Evolutionary conservation across 2,797 vertebrate species (phyloP).

Genomic region (Sebastes ruberrimus): DNA sequence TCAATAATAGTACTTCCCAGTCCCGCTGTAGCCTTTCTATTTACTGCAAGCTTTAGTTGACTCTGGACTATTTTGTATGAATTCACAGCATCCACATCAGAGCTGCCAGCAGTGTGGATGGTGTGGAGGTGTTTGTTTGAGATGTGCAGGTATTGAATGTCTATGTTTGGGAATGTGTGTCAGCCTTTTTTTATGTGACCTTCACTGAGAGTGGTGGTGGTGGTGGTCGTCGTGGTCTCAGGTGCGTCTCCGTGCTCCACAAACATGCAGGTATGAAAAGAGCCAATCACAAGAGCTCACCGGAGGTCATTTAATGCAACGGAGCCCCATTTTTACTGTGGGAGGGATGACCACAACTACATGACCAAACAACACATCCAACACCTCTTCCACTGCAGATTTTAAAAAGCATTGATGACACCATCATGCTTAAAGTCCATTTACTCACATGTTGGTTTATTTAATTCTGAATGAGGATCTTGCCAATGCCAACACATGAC

Average conservation of each 20-base stretch:
- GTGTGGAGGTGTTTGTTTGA: not conserved
- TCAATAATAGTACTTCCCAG: not conserved
- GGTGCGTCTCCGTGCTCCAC: constrained; percentile 22
- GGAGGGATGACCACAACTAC: not conserved
- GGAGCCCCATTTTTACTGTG: not conserved
- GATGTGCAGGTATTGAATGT: not conserved
- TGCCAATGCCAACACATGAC: not conserved
- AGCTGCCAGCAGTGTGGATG: not conserved
- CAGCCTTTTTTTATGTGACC: constrained; percentile 41
- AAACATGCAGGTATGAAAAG: constrained; percentile 27
- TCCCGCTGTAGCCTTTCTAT: not conserved
- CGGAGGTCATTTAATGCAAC: constrained; percentile 42
- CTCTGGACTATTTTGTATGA: not conserved
- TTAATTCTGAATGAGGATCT: not conserved
- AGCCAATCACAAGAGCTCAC: constrained; percentile 32
- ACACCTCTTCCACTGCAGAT: not conserved
- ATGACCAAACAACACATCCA: not conserved
- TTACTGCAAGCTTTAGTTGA: not conserved
- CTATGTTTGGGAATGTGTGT: constrained; percentile 1
- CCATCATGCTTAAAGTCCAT: not conserved
- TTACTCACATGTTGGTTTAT: not conserved
- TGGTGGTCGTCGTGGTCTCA: constrained; percentile 19
- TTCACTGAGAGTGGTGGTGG: constrained; percentile 35
- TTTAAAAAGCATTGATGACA: not conserved
- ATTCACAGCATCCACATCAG: not conserved